Percentiles rank a stretch among this genome's conserved stretches.
These are phyloP conservation scores for Alosa alosa DNA, from an alignment of 2,113 vertebrate species.

Conservation along the genomic window DNA sequence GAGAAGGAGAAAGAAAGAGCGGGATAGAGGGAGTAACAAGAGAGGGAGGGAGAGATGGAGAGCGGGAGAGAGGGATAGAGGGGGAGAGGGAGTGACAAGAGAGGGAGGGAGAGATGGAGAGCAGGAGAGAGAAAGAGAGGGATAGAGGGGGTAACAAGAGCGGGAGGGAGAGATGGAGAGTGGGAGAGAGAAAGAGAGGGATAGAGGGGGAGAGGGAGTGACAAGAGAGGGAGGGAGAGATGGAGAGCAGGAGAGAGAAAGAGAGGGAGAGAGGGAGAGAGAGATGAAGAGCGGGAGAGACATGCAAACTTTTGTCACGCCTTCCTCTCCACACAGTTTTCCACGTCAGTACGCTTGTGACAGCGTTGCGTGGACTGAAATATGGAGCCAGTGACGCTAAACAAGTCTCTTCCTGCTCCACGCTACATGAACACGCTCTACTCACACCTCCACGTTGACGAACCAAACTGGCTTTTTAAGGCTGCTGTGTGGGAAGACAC, in stretches of 20 bases:
- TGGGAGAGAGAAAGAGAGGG: neutral
- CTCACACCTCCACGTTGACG: neutral
- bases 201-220: neutral
- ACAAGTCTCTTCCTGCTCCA: neutral
- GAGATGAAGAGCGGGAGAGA: neutral
- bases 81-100: neutral
- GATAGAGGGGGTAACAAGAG: too few species aligned
- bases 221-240: neutral
- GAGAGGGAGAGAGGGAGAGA: neutral
- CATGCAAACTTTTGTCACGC: neutral
- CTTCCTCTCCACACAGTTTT: neutral
- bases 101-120: neutral
- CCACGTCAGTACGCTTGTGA: neutral
- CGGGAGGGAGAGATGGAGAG: neutral
- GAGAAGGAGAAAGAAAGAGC: too few species aligned
- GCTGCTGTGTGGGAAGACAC: neutral
- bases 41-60: neutral
- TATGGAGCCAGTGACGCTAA: neutral
- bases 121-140: neutral
- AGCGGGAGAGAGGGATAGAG: neutral
- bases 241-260: too few species aligned
- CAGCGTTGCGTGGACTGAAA: neutral
- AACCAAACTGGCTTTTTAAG: neutral
- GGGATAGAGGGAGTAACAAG: neutral
- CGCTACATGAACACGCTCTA: neutral